Evolutionary conservation across 2,888 invertebrate species (phyloP), one percentile per base, ranked within the genome.

Genomic region (Limnephilus auricula): DNA sequence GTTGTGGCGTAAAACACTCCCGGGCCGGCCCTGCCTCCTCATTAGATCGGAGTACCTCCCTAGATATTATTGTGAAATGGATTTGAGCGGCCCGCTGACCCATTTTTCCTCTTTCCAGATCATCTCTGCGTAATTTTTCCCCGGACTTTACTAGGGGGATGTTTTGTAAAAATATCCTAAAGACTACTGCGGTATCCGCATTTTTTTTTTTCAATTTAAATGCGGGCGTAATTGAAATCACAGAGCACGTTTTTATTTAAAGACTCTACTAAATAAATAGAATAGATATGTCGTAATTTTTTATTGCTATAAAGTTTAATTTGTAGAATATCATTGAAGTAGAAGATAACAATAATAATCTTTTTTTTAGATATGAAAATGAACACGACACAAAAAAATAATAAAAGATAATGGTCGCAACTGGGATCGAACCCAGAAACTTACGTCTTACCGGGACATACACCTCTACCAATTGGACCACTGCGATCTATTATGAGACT

Each of bases 51-150:
- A 30, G 86, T 32, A 15, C 78, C 32, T 65, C 65, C 65, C 65
- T 10, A 65, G 65, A 65, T 65, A 65, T 65, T 65, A 87, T 50
- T 37, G 87, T 78, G 85, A 85, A 37, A 85, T 78, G 87, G 87
- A 37, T 32, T 87, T 32, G 32, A 30, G 37, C n/a, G 87, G 87
- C 87, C 87, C n/a, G 10, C 87, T 88, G 87, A 88, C 87, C 87
- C 87, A 88, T 88, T 88, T 87, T 78, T 78, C 31, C 85, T 65
- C 65, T 40, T 78, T 87, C 87, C 87, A 34, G 79, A 88, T 79
- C 78, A 78, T 32, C 65, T 86, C 65, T 30, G 65, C 50, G 65
- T 86, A 32, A 86, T 88, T 78, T 34, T 65, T 25, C 10, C 34
- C 25, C 87, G 65, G 31, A 25, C 45, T 40, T 12, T 31, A 10